phyloP scores from a whole-genome alignment of 2,797 vertebrate species.

The Ptychadena robeensis region DNA sequence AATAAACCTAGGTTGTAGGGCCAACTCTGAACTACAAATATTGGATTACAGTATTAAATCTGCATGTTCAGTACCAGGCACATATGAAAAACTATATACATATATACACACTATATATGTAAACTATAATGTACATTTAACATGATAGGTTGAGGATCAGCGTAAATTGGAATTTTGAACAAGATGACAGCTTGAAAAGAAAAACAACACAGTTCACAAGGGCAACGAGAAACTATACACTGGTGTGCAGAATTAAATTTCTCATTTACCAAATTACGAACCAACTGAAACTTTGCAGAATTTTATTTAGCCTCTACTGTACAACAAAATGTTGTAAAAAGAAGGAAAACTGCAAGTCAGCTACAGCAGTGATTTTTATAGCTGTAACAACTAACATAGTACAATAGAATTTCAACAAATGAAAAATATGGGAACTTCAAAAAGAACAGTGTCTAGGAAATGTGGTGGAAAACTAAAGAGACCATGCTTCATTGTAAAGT shows the following conservation, averaged over 20 bases:
- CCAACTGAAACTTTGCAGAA: neutral
- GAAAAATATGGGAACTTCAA: neutral
- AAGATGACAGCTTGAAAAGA: neutral
- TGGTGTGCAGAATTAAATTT: neutral
- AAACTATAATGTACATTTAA: no score
- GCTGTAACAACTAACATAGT: neutral
- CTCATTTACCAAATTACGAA: neutral
- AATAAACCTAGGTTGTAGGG: no score
- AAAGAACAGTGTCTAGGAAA: neutral
- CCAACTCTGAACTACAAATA: no score
- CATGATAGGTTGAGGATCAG: no score
- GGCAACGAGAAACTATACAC: neutral
- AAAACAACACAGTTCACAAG: neutral
- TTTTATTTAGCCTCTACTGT: conserved; percentile 8
- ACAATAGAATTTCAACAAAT: neutral
- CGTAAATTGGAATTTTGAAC: no score
- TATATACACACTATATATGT: no score
- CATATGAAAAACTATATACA: no score
- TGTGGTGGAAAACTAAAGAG: neutral
- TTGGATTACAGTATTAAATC: no score
- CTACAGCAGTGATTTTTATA: neutral
- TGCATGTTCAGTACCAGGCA: no score
- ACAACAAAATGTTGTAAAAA: neutral
- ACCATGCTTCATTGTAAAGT: neutral
- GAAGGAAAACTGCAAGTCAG: neutral